These are phyloP conservation scores for Ctenopoma kingsleyae DNA, from an alignment of 2,797 vertebrate genomes.

Conservation along the genomic window DNA sequence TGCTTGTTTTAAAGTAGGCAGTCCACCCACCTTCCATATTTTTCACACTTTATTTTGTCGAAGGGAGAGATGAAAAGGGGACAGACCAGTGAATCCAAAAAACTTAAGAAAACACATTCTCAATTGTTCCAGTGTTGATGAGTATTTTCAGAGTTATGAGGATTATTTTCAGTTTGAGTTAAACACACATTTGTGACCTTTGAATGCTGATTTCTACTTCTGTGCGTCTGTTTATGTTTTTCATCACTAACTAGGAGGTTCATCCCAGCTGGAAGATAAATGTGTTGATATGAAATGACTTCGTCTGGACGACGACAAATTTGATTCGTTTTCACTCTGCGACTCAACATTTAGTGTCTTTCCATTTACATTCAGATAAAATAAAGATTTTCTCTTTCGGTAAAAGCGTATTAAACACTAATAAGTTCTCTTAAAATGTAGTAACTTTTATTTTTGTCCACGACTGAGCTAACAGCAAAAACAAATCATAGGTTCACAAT, in stretches of 20 bases:
- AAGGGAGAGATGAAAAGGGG: conserved; percentile 20
- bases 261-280: not conserved
- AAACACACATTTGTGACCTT: not conserved
- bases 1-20: conserved; percentile 62
- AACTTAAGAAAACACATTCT: conserved; percentile 5
- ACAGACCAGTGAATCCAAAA: not conserved
- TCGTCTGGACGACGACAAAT: too few species aligned
- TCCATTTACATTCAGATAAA: too few species aligned
- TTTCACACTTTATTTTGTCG: conserved; percentile 36
- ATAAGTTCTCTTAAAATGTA: too few species aligned
- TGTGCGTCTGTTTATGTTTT: too few species aligned
- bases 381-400: too few species aligned
- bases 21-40: conserved; percentile 67
- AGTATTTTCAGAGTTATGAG: not conserved
- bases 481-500: too few species aligned
- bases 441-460: too few species aligned
- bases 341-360: not conserved
- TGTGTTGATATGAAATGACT: not conserved
- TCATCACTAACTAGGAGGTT: not conserved
- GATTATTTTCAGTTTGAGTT: not conserved
- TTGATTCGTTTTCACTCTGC: not conserved
- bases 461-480: too few species aligned
- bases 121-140: conserved; percentile 12
- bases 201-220: too few species aligned
- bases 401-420: too few species aligned